Conservation (phyloP, 2,888 invertebrate genomes). For the Zootermopsis nevadensis region DNA sequence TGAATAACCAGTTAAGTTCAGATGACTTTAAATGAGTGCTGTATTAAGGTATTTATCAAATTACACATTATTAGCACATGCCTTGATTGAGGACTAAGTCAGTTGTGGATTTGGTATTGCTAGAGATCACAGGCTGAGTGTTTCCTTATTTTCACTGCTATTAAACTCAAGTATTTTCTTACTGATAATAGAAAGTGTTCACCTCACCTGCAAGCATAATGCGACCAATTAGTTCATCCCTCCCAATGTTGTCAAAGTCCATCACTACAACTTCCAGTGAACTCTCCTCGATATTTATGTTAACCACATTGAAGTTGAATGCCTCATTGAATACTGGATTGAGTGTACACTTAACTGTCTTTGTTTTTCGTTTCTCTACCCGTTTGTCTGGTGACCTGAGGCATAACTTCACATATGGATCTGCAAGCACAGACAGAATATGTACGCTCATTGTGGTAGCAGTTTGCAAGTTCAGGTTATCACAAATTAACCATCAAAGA, state of each 20-base stretch:
- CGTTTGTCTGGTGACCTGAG: conserved; percentile 94
- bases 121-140: too few relatives aligned
- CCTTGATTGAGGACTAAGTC: too few relatives aligned
- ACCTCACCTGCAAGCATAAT: conserved; percentile 90
- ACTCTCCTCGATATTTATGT: conserved; percentile 96
- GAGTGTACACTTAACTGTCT: conserved; percentile 91
- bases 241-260: conserved; percentile 97
- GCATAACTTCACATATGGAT: conserved; percentile 98
- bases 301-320: conserved; percentile 95
- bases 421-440: conserved; percentile 67
- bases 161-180: too few relatives aligned
- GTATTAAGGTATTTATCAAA: too few relatives aligned
- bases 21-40: too few relatives aligned
- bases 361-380: conserved; percentile 95
- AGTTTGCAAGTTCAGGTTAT: conserved; percentile 56
- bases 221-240: conserved; percentile 92
- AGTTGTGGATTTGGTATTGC: too few relatives aligned
- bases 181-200: not conserved
- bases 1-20: too few relatives aligned
- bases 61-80: too few relatives aligned
- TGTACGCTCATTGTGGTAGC: too few relatives aligned
- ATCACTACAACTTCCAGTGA: conserved; percentile 94
- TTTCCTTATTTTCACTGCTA: too few relatives aligned
- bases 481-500: too few relatives aligned
- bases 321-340: conserved; percentile 97